Percentiles rank a stretch among this genome's conserved stretches.
Evolutionary conservation across 2,113 vertebrate genomes (phyloP).

Genomic region (Tachuris rubrigastra): DNA sequence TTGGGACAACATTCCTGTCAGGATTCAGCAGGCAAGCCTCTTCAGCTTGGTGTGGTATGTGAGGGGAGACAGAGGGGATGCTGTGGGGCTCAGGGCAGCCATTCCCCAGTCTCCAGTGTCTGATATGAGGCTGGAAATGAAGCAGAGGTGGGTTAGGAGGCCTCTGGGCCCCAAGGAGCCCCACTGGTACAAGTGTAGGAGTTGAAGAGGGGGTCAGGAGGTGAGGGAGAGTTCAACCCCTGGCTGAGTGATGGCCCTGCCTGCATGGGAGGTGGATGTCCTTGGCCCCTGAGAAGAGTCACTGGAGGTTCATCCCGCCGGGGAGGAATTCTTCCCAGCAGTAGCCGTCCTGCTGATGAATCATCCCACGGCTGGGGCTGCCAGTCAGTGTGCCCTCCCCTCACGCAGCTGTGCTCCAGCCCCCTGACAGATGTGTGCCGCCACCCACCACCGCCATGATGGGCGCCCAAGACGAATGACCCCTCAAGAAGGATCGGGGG

Average conservation of each 20-base stretch:
- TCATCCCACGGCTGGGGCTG: conserved; percentile 41
- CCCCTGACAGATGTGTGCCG: background rate
- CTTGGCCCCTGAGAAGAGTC: conserved; percentile 60
- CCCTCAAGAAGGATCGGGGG: rapidly evolving
- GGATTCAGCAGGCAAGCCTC: rapidly evolving
- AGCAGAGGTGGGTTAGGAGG: background rate
- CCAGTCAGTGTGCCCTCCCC: background rate
- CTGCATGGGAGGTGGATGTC: background rate
- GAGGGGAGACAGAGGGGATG: background rate
- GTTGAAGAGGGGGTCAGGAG: conserved; percentile 80
- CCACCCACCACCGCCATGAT: background rate
- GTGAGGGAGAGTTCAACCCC: conserved; percentile 82
- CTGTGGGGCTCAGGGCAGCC: background rate
- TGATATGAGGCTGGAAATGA: background rate
- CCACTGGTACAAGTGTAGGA: conserved; percentile 51
- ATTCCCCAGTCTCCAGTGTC: rapidly evolving
- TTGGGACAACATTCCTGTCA: rapidly evolving
- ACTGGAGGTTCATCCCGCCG: conserved; percentile 66
- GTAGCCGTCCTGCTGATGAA: conserved; percentile 71
- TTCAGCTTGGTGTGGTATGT: rapidly evolving
- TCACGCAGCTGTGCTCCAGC: conserved; percentile 34
- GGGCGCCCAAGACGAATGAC: rapidly evolving
- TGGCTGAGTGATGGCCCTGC: conserved; percentile 59
- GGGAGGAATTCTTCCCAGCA: conserved; percentile 60
- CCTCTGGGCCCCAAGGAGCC: background rate